These are phyloP conservation scores for Chloropsis hardwickii DNA, from an alignment of 2,113 vertebrate genomes.

Conservation along the genomic window DNA sequence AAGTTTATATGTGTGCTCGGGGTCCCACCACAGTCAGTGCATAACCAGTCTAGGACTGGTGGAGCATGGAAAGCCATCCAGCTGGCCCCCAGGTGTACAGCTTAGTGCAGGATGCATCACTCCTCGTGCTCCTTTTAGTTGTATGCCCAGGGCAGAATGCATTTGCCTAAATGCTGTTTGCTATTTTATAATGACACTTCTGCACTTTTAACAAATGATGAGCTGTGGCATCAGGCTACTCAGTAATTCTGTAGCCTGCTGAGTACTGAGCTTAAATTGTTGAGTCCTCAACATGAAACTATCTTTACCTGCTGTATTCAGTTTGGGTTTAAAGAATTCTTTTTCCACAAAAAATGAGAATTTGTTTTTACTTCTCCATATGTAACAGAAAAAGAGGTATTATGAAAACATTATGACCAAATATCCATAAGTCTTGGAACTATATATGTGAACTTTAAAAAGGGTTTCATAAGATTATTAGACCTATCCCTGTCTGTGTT, in stretches of 20 bases:
- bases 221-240: not conserved
- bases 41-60: accelerated
- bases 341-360: not conserved
- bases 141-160: not conserved
- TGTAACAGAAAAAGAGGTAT: not conserved
- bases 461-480: not conserved
- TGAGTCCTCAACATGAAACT: not conserved
- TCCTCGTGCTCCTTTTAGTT: not conserved
- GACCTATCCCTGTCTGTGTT: not conserved
- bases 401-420: not conserved
- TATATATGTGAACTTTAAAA: not conserved
- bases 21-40: not conserved
- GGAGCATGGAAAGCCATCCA: not conserved
- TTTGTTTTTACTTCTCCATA: not conserved
- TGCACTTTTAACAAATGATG: not conserved
- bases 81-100: not conserved
- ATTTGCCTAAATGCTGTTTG: not conserved
- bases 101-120: accelerated
- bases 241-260: not conserved
- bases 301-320: not conserved
- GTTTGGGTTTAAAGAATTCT: not conserved
- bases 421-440: not conserved
- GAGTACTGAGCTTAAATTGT: not conserved
- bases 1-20: not conserved
- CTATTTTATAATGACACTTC: not conserved